Evolutionary conservation across 2,113 vertebrate species (phyloP).

Genomic region (Myiopsitta monachus): DNA sequence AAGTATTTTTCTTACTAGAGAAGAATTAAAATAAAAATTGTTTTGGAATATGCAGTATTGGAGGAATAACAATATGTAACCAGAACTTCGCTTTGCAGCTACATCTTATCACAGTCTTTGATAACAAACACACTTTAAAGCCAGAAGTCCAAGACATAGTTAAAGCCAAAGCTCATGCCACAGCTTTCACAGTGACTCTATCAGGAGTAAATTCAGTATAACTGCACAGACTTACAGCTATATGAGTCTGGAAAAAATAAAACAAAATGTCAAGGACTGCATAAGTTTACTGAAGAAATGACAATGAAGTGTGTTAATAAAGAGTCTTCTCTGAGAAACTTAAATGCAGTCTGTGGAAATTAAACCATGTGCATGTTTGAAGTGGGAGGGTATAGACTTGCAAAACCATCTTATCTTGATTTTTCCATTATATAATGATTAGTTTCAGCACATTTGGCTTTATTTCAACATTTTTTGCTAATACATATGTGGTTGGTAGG

Average conservation of each 20-base stretch:
- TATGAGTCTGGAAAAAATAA: neutral
- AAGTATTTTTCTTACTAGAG: neutral
- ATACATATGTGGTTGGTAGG: neutral
- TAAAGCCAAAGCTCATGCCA: neutral
- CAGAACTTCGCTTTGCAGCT: neutral
- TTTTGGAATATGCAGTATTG: neutral
- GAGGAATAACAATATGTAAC: neutral
- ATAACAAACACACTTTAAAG: neutral
- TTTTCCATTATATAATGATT: neutral
- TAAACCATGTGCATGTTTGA: neutral
- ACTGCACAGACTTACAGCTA: neutral
- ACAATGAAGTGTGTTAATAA: neutral
- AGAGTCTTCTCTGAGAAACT: neutral
- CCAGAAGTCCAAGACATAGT: neutral
- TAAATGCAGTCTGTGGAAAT: neutral
- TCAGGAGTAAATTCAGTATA: neutral
- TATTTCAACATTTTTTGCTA: neutral
- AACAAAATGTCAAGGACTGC: neutral
- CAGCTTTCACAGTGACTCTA: neutral
- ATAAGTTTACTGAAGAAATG: neutral
- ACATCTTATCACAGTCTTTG: neutral
- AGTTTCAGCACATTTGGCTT: neutral
- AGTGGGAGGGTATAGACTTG: neutral
- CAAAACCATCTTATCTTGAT: neutral
- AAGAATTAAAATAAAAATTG: neutral